Conservation (phyloP, 2,888 invertebrate genomes). For the Plebejus anna region DNA sequence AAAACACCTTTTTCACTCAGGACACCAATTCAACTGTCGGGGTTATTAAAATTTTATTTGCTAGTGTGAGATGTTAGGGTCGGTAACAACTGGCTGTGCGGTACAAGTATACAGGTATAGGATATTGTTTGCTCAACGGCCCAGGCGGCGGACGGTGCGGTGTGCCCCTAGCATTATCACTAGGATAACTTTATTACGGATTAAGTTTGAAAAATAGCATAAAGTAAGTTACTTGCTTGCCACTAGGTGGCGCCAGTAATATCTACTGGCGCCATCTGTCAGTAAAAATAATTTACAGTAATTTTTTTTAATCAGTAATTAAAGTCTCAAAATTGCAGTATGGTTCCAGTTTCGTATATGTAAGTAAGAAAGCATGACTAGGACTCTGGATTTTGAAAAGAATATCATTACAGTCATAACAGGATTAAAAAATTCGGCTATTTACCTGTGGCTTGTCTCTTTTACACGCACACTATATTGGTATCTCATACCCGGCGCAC, state of each 20-base stretch:
- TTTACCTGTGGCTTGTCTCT: too few species aligned
- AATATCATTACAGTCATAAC: too few species aligned
- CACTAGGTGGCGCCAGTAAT: neutral
- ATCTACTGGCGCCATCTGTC: too few species aligned
- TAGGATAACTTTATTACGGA: neutral
- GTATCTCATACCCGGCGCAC: too few species aligned
- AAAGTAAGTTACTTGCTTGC: neutral
- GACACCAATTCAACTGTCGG: neutral
- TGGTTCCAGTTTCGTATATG: too few species aligned
- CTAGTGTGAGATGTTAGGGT: neutral
- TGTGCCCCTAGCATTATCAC: neutral
- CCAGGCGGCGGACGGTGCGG: neutral
- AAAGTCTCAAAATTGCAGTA: too few species aligned
- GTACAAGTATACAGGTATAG: conserved; percentile 3
- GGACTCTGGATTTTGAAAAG: too few species aligned
- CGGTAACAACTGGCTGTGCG: neutral
- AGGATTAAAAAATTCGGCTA: too few species aligned
- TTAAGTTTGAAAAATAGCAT: neutral
- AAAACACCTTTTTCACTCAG: neutral
- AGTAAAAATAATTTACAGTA: too few species aligned
- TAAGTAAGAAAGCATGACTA: too few species aligned
- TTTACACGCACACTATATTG: too few species aligned
- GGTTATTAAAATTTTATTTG: neutral
- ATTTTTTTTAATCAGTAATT: too few species aligned
- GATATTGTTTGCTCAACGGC: conserved; percentile 11